Evolutionary conservation across 2,888 invertebrate species (phyloP).

Genomic region (Limnephilus auricula): DNA sequence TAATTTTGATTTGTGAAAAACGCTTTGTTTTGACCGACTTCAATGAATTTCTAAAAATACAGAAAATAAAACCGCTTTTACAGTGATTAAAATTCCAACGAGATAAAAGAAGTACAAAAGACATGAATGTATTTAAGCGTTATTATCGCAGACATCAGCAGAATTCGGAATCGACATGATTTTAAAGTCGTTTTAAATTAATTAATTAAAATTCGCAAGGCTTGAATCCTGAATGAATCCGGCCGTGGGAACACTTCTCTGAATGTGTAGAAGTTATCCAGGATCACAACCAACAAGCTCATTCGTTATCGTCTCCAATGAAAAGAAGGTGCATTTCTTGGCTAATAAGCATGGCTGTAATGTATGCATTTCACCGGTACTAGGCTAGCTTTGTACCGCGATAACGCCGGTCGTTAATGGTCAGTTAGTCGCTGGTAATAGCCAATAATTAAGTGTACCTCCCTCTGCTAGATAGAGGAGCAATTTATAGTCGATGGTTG

Average conservation of each 20-base stretch:
- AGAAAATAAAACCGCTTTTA: no score
- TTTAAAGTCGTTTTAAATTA: background rate
- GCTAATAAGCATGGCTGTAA: slow-evolving; percentile 47
- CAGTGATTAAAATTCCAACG: no score
- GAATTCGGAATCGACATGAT: background rate
- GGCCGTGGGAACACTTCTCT: slow-evolving; percentile 3
- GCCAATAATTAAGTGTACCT: slow-evolving; percentile 60
- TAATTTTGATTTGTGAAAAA: no score
- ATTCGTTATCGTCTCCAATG: slow-evolving; percentile 44
- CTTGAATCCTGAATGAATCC: background rate
- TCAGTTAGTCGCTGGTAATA: slow-evolving; percentile 40
- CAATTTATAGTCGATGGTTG: slow-evolving; percentile 44
- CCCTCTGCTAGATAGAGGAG: slow-evolving; percentile 37
- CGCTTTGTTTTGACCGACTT: no score
- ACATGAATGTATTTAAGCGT: background rate
- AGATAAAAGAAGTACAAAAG: no score
- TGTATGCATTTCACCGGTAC: slow-evolving; percentile 37
- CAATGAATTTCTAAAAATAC: no score
- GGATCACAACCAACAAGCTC: background rate
- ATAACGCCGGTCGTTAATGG: slow-evolving; percentile 41
- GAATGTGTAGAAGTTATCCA: slow-evolving; percentile 17
- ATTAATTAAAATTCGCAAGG: background rate
- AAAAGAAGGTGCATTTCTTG: slow-evolving; percentile 52
- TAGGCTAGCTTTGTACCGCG: slow-evolving; percentile 34
- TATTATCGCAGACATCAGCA: background rate